These are phyloP conservation scores for Aix galericulata DNA, from an alignment of 2,113 vertebrate species.

Conservation along the genomic window DNA sequence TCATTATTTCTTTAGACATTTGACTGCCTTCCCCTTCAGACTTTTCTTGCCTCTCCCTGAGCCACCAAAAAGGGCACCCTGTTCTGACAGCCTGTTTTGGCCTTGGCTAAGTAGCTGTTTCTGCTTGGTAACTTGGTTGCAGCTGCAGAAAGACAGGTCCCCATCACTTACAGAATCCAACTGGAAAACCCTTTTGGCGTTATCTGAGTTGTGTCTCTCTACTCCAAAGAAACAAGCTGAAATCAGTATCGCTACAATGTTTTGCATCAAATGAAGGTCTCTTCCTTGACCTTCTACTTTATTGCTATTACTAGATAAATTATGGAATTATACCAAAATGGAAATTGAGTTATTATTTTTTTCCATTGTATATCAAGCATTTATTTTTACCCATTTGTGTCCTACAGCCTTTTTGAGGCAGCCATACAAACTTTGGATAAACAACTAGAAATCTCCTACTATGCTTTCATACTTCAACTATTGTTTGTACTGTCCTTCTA, in stretches of 20 bases:
- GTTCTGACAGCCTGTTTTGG: neutral
- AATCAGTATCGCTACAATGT: neutral
- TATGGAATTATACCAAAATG: neutral
- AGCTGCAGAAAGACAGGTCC: neutral
- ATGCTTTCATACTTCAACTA: neutral
- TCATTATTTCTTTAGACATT: neutral
- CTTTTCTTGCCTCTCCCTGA: neutral
- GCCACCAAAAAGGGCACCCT: neutral
- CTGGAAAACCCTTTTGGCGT: neutral
- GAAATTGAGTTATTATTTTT: neutral
- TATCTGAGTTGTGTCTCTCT: accelerated
- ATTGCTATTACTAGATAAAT: neutral
- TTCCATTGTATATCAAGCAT: neutral
- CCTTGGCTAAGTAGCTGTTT: neutral
- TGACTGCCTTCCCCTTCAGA: neutral
- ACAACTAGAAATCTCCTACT: neutral
- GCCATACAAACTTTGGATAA: neutral
- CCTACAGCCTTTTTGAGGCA: neutral
- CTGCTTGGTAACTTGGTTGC: neutral
- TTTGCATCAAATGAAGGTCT: neutral
- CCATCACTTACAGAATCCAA: neutral
- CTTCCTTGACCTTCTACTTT: neutral
- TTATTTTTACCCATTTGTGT: neutral
- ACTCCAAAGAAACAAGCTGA: neutral
- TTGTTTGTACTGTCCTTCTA: neutral